Base-by-base conservation (phyloP, 2,797 vertebrate species). In the Argyrosomus regius region DNA sequence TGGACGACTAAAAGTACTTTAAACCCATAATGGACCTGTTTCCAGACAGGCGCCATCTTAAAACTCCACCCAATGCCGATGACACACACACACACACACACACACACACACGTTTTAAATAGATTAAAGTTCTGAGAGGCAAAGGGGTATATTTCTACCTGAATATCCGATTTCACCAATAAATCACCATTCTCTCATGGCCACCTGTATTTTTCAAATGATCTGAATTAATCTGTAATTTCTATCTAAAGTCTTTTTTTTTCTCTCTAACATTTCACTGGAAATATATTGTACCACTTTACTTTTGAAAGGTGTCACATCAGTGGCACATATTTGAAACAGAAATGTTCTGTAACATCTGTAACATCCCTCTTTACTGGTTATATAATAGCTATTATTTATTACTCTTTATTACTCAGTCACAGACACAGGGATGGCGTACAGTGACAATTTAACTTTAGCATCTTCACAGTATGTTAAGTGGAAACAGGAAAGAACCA, bases 21-120 rank as follows among this genome's bases (percentile, higher is more conserved):
- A 91, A 92, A 92, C 73, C 93, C 91, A 90, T 93, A 92, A 94
- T 93, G 90, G 92, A 91, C 84, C 87, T 89, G 90, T 90, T 92
- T 91, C 84, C 92, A 94, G 92, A 92, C 92, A 90, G 92, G 90
- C 91, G 90, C 91, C 92, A 91, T 90, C 89, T 91, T 86, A 90
- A 87, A 82, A 62, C 79, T 81, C 61, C 63, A n/a, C 58, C 70
- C 77, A n/a, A 9, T 62, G 41, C 81, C 10, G 31, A 60, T 26
- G 20, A 18, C n/a, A 24, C 75, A 41, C 52, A 66, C 66, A 43
- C 49, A 46, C 68, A 54, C 58, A 56, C 68, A 58, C 46, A 65
- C 72, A 54, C 58, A 66, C 65, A 50, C n/a, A 69, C 39, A 72
- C 53, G 57, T 28, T 49, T 71, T 57, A 72, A 75, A 63, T 69